These are phyloP conservation scores for Cairina moschata DNA, from an alignment of 2,113 vertebrate species.

Conservation along the genomic window DNA sequence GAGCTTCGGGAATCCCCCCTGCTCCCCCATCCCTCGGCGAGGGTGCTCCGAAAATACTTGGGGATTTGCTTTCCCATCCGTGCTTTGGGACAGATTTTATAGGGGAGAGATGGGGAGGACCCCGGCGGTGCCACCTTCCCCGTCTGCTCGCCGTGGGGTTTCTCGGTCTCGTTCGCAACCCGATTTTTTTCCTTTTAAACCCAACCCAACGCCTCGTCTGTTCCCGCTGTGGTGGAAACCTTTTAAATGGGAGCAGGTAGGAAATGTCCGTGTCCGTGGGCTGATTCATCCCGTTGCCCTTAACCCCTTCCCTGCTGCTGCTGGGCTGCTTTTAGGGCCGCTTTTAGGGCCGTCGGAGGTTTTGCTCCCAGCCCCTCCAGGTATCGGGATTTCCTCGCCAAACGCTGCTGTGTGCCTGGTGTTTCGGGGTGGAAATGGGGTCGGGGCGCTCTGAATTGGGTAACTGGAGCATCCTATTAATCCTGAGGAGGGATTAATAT, in stretches of 20 bases:
- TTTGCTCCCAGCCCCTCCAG: background rate
- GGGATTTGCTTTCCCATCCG: background rate
- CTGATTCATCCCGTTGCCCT: slow-evolving; percentile 30
- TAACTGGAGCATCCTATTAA: background rate
- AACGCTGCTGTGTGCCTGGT: background rate
- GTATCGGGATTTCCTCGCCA: background rate
- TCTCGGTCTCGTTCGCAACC: slow-evolving; percentile 20
- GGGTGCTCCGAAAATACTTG: background rate
- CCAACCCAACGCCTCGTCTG: background rate
- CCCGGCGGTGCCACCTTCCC: background rate
- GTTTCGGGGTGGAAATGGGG: background rate
- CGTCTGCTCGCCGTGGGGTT: too few relatives aligned
- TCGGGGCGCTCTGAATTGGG: background rate
- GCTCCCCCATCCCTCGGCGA: background rate
- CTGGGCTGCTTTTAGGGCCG: background rate
- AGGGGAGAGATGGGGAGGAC: accelerated
- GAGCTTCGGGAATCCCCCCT: slow-evolving; percentile 30
- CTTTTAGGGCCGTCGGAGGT: background rate
- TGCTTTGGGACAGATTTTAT: background rate
- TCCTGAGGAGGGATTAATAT: slow-evolving; percentile 51
- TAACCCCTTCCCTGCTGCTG: slow-evolving; percentile 14
- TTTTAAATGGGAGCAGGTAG: background rate
- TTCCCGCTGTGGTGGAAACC: background rate
- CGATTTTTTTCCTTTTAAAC: background rate
- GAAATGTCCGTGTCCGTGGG: background rate